A percentile compares a stretch with the other conserved stretches of the same genome.
Conservation (phyloP, 2,113 vertebrate species). For the Mastomys natalensis region DNA sequence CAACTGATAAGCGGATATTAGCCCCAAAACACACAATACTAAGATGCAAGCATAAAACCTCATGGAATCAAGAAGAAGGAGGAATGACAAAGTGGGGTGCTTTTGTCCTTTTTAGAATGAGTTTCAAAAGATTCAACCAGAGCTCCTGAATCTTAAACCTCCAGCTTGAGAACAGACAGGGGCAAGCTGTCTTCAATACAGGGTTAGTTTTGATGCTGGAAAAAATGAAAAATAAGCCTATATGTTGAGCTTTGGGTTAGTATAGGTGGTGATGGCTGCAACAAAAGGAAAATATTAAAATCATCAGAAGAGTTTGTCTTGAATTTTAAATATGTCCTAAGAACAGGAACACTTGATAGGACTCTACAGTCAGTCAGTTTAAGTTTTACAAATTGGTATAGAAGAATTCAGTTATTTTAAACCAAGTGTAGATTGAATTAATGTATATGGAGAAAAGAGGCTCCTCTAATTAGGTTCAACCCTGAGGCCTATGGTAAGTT, state of each 20-base stretch:
- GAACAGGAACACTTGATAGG: constrained; percentile 41
- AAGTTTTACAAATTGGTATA: constrained; percentile 1
- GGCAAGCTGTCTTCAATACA: no score
- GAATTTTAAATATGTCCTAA: background rate
- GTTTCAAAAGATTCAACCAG: no score
- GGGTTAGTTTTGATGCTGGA: background rate
- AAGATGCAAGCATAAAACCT: no score
- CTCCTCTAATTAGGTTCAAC: constrained; percentile 71
- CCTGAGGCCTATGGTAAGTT: constrained; percentile 65
- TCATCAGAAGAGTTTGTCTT: background rate
- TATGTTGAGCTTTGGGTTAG: background rate
- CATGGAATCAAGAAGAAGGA: no score
- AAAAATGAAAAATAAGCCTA: background rate
- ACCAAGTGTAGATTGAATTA: constrained; percentile 60
- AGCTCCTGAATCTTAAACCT: no score
- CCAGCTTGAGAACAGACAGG: no score
- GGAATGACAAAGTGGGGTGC: no score
- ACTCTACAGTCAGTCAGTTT: constrained; percentile 32
- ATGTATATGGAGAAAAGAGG: constrained; percentile 69
- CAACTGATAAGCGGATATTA: no score
- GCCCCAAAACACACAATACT: no score
- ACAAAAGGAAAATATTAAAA: background rate
- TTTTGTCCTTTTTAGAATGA: no score
- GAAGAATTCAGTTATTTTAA: constrained; percentile 57
- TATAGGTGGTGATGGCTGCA: background rate